These are phyloP conservation scores for Pangasianodon gigas DNA, from an alignment of 2,113 vertebrate genomes.

Conservation along the genomic window DNA sequence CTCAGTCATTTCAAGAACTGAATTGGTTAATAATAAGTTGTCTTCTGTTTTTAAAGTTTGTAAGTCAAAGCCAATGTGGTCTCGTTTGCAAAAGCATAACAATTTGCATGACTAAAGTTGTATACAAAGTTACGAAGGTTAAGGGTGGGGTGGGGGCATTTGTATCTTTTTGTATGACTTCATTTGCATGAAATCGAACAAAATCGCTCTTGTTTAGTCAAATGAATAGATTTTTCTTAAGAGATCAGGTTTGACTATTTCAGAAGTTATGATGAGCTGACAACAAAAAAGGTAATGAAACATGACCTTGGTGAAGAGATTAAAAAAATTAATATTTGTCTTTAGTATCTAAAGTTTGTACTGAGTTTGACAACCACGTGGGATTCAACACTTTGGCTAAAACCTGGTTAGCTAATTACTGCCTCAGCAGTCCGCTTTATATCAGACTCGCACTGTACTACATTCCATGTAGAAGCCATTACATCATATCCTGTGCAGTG, in stretches of 20 bases:
- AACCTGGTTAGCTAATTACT: constrained; percentile 75
- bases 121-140: background rate
- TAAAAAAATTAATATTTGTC: constrained; percentile 75
- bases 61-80: background rate
- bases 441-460: background rate
- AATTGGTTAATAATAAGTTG: background rate
- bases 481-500: background rate
- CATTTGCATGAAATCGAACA: background rate
- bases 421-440: background rate
- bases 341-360: constrained; percentile 93
- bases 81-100: background rate
- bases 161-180: background rate
- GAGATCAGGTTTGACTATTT: background rate
- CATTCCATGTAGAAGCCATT: constrained; percentile 5
- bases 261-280: background rate
- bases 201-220: background rate
- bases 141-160: background rate
- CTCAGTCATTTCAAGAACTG: background rate
- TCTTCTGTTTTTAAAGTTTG: background rate
- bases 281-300: background rate
- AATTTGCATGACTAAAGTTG: background rate
- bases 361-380: constrained; percentile 93
- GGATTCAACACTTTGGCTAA: constrained; percentile 88
- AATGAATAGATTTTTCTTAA: background rate
- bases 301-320: background rate